Percentiles rank a stretch among this genome's conserved stretches.
These are phyloP conservation scores for Octomys mimax DNA, from an alignment of 2,797 vertebrate genomes.

Conservation along the genomic window DNA sequence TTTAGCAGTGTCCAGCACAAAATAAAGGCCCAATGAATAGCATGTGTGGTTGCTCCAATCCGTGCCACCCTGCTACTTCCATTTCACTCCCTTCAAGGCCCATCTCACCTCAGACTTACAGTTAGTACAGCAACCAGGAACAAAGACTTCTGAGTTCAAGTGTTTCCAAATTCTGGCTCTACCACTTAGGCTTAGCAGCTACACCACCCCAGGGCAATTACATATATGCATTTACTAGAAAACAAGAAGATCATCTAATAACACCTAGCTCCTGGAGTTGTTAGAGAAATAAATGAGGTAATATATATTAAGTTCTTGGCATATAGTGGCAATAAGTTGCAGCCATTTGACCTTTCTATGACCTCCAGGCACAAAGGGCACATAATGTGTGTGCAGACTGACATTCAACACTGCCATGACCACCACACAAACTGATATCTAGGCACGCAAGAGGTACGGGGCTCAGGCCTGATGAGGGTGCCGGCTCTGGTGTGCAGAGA, in stretches of 20 bases:
- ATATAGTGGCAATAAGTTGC: background rate
- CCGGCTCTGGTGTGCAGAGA: background rate
- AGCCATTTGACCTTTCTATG: constrained; percentile 43
- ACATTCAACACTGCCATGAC: background rate
- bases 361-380: constrained; percentile 25
- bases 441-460: background rate
- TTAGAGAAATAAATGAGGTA: constrained; percentile 50
- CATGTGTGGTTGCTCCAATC: background rate
- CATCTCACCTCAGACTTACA: background rate
- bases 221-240: constrained; percentile 8
- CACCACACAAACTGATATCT: constrained; percentile 3
- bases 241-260: constrained; percentile 59
- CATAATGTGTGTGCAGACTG: constrained; percentile 11
- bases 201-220: constrained; percentile 30
- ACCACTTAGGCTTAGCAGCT: constrained; percentile 44
- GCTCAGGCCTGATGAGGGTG: background rate
- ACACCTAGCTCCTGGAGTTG: constrained; percentile 14
- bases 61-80: constrained; percentile 2
- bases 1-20: constrained; percentile 24
- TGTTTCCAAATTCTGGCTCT: constrained; percentile 47
- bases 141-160: constrained; percentile 15
- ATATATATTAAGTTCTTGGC: constrained; percentile 1
- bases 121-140: constrained; percentile 12
- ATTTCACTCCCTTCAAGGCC: constrained; percentile 47
- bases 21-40: background rate